Percentiles rank a stretch among this genome's conserved stretches.
Evolutionary conservation across 2,888 invertebrate genomes (phyloP).

Genomic region (Dicycla oo): DNA sequence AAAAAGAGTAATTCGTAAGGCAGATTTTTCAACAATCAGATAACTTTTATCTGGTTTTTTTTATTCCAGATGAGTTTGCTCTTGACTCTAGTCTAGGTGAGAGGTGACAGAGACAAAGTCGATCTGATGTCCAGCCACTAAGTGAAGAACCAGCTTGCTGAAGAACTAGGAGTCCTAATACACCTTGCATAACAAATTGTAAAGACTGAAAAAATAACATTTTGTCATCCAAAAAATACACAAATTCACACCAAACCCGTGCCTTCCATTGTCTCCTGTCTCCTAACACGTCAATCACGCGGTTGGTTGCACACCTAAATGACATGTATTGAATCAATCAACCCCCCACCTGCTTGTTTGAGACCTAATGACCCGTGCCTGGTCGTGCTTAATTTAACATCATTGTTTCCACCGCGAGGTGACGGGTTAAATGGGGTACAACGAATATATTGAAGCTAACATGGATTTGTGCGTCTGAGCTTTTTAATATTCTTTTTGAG

Average conservation of each 20-base stretch:
- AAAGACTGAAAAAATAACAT: neutral
- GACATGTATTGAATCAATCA: constrained; percentile 80
- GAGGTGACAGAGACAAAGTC: too few relatives aligned
- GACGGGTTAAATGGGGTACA: constrained; percentile 69
- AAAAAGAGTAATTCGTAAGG: too few relatives aligned
- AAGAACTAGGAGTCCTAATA: too few relatives aligned
- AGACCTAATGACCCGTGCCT: constrained; percentile 80
- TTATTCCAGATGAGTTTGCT: too few relatives aligned
- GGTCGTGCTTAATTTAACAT: constrained; percentile 82
- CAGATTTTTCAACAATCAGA: too few relatives aligned
- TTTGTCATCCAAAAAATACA: constrained; percentile 3
- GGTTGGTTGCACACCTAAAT: constrained; percentile 73
- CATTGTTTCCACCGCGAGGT: constrained; percentile 73
- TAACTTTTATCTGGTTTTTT: too few relatives aligned
- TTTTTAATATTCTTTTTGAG: constrained; percentile 11
- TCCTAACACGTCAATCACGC: constrained; percentile 58
- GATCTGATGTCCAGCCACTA: too few relatives aligned
- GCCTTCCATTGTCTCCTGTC: constrained; percentile 22
- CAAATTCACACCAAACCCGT: constrained; percentile 28
- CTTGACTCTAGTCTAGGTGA: too few relatives aligned
- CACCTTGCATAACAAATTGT: neutral
- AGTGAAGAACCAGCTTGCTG: too few relatives aligned
- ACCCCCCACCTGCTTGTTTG: constrained; percentile 74
- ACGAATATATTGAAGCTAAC: constrained; percentile 46
- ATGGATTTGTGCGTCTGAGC: constrained; percentile 31